Conservation (phyloP, 2,113 vertebrate genomes). For the Ochotona curzoniae region DNA sequence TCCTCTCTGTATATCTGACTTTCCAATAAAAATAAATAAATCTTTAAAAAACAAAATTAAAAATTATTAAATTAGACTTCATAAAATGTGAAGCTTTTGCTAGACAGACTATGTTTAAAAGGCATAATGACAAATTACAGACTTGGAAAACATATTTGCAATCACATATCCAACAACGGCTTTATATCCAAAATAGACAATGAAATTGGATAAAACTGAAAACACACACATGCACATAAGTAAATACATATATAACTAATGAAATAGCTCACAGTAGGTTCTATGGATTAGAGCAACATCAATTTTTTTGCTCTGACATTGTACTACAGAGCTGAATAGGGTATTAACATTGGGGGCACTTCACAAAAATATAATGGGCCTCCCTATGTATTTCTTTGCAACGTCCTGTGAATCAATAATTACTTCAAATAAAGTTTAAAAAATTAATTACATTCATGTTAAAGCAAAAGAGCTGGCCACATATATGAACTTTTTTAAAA, state of each 20-base stretch:
- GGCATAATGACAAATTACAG: not conserved
- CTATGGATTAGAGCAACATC: not conserved
- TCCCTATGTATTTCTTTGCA: not conserved
- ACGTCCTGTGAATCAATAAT: not conserved
- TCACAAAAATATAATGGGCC: not conserved
- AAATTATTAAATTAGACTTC: no score
- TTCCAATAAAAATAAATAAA: no score
- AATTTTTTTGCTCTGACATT: not conserved
- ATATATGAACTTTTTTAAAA: not conserved
- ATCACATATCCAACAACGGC: not conserved
- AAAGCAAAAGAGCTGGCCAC: not conserved
- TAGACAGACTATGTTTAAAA: not conserved
- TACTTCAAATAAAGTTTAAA: slow-evolving; percentile 25
- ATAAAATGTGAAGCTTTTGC: not conserved
- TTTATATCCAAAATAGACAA: not conserved
- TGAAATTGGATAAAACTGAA: not conserved
- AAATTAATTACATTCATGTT: not conserved
- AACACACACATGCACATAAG: not conserved
- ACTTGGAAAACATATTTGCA: not conserved
- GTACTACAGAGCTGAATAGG: not conserved
- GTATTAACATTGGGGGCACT: no score
- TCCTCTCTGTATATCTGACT: no score
- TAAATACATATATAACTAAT: not conserved
- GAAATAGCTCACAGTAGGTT: not conserved
- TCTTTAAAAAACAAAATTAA: no score